phyloP scores from a whole-genome alignment of 1,140 invertebrate genomes.

The Uloborus diversus region DNA sequence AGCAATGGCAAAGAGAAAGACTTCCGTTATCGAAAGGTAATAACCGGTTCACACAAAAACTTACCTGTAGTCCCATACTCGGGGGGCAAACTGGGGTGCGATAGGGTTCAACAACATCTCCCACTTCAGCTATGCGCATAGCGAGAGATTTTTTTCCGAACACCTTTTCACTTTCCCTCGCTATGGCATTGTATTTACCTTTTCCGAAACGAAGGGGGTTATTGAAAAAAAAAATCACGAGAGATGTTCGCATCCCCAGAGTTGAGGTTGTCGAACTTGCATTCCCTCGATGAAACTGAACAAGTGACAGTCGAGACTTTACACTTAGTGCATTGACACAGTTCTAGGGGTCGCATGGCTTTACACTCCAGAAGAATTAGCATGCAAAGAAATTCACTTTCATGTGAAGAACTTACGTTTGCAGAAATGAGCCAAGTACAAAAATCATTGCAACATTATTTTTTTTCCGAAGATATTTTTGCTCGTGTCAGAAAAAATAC shows the following conservation, averaged over 20 bases:
- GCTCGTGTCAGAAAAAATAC: too few relatives aligned
- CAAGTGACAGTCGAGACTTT: constrained; percentile 39
- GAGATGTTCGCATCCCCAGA: background rate
- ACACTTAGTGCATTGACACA: constrained; percentile 35
- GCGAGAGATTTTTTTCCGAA: constrained; percentile 41
- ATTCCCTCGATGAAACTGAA: constrained; percentile 16
- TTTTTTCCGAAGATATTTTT: too few relatives aligned
- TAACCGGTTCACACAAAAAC: constrained; percentile 45
- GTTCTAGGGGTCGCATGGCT: too few relatives aligned
- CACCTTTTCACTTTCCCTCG: background rate
- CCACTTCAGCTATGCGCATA: constrained; percentile 46
- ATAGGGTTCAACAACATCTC: constrained; percentile 53
- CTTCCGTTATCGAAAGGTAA: constrained; percentile 54
- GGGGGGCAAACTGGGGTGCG: constrained; percentile 6
- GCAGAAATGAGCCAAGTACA: too few relatives aligned
- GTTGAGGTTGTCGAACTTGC: constrained; percentile 43
- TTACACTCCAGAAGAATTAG: too few relatives aligned
- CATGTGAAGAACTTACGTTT: too few relatives aligned
- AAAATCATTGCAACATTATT: too few relatives aligned
- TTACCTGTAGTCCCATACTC: constrained; percentile 52
- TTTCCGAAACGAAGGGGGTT: background rate
- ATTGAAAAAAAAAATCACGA: constrained; percentile 11
- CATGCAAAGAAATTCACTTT: too few relatives aligned
- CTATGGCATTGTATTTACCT: constrained; percentile 36
- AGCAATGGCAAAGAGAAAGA: constrained; percentile 19